Conservation (phyloP, 1,140 invertebrate genomes). For the Drosophila pectinifera region DNA sequence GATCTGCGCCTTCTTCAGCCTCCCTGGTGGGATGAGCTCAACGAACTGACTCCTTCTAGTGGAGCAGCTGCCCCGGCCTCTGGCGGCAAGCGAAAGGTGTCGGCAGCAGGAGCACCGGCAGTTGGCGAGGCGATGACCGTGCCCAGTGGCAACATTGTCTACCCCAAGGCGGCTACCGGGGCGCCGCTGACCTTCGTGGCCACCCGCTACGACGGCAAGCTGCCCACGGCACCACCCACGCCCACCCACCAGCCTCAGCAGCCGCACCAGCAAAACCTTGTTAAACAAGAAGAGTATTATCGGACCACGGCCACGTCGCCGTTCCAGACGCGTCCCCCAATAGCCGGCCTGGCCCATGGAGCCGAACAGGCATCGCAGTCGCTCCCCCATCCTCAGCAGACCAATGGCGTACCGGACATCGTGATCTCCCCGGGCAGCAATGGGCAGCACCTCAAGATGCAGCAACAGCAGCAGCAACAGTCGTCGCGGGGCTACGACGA, state of each 20-base stretch:
- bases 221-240: conserved; percentile 56
- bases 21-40: conserved; percentile 97
- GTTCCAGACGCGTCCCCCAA: conserved; percentile 72
- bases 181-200: conserved; percentile 59
- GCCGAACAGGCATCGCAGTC: conserved; percentile 33
- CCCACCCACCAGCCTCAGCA: conserved; percentile 23
- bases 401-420: conserved; percentile 74
- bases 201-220: conserved; percentile 71
- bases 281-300: conserved; percentile 84
- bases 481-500: conserved; percentile 91
- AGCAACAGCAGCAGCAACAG: conserved; percentile 67
- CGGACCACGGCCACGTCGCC: conserved; percentile 82
- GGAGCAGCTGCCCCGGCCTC: conserved; percentile 18
- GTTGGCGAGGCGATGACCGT: conserved; percentile 29
- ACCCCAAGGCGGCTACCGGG: conserved; percentile 57
- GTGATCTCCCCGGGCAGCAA: conserved; percentile 83
- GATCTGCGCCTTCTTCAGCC: conserved; percentile 95
- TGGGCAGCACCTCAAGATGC: conserved; percentile 79
- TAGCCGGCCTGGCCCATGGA: conserved; percentile 44
- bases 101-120: conserved; percentile 12
- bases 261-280: conserved; percentile 50
- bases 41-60: conserved; percentile 86
- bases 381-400: conserved; percentile 43
- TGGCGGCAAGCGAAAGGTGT: conserved; percentile 47
- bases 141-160: conserved; percentile 49